Conservation (phyloP, 2,888 invertebrate genomes). For the Argynnis bischoffii region DNA sequence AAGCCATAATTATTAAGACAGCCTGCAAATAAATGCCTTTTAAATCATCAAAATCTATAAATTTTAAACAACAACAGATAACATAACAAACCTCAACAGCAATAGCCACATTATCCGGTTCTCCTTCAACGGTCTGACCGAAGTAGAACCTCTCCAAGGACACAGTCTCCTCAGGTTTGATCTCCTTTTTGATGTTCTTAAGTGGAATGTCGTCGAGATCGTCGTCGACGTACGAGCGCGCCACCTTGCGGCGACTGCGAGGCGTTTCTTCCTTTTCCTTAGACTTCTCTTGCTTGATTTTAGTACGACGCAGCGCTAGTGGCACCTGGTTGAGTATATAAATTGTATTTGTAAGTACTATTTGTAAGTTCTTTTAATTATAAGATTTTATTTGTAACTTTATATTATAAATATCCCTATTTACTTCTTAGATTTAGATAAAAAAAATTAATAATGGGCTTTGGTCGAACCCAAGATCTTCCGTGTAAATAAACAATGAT, state of each 20-base stretch:
- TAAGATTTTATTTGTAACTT: too few relatives aligned
- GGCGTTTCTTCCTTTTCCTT: slow-evolving; percentile 47
- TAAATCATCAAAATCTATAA: neutral
- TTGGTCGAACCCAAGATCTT: too few relatives aligned
- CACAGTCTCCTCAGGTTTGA: slow-evolving; percentile 71
- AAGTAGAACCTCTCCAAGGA: slow-evolving; percentile 86
- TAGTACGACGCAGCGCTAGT: slow-evolving; percentile 65
- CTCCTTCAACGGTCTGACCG: slow-evolving; percentile 73
- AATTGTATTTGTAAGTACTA: neutral
- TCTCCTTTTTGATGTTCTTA: slow-evolving; percentile 71
- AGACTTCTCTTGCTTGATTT: slow-evolving; percentile 68
- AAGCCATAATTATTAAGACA: too few relatives aligned
- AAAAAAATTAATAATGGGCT: too few relatives aligned
- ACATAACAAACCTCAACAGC: slow-evolving; percentile 62
- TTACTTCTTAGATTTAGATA: too few relatives aligned
- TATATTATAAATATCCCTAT: too few relatives aligned
- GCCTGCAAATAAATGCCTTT: neutral
- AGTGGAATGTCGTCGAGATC: slow-evolving; percentile 70
- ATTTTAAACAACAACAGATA: neutral
- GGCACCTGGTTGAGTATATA: slow-evolving; percentile 55
- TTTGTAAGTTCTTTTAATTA: too few relatives aligned
- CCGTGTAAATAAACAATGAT: too few relatives aligned
- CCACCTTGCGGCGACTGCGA: slow-evolving; percentile 60
- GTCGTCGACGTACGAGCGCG: slow-evolving; percentile 60
- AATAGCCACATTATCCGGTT: slow-evolving; percentile 52